Percentiles rank a stretch among this genome's conserved stretches.
phyloP scores from a whole-genome alignment of 2,888 invertebrate genomes.

The Fabriciana adippe region DNA sequence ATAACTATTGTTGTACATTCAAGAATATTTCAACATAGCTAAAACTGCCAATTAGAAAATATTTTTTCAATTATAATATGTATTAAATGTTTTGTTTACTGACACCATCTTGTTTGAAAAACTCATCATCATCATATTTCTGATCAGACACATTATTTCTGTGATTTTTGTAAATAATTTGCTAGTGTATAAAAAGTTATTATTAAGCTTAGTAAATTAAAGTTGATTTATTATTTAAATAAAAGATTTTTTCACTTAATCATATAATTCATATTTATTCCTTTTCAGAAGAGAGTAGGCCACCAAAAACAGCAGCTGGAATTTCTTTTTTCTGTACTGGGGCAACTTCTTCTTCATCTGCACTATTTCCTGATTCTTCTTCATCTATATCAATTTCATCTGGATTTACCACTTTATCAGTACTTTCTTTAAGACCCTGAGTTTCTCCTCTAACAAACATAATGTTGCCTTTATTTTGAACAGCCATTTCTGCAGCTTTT shows the following conservation, averaged over 20 bases:
- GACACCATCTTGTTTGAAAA: slow-evolving; percentile 1
- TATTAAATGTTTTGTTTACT: neutral
- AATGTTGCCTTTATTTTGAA: slow-evolving; percentile 84
- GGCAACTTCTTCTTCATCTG: slow-evolving; percentile 83
- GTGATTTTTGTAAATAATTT: slow-evolving; percentile 71
- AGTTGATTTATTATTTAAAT: slow-evolving; percentile 35
- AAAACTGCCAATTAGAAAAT: slow-evolving; percentile 9
- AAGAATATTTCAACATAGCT: neutral
- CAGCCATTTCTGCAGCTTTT: slow-evolving; percentile 88
- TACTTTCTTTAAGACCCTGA: slow-evolving; percentile 86
- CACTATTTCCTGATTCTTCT: slow-evolving; percentile 85
- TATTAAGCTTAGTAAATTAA: slow-evolving; percentile 55
- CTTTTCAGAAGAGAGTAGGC: slow-evolving; percentile 76
- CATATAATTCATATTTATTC: slow-evolving; percentile 34
- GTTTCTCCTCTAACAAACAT: slow-evolving; percentile 94
- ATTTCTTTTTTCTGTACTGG: slow-evolving; percentile 92
- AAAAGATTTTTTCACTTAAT: slow-evolving; percentile 26
- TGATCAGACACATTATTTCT: slow-evolving; percentile 43
- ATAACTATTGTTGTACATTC: neutral
- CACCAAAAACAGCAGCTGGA: slow-evolving; percentile 96
- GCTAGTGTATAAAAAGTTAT: slow-evolving; percentile 56
- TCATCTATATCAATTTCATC: slow-evolving; percentile 94
- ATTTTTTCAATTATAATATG: neutral
- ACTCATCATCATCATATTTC: slow-evolving; percentile 1
- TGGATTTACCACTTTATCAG: slow-evolving; percentile 89